phyloP scores from a whole-genome alignment of 2,888 invertebrate genomes.

The Tetheella fluctuosa region DNA sequence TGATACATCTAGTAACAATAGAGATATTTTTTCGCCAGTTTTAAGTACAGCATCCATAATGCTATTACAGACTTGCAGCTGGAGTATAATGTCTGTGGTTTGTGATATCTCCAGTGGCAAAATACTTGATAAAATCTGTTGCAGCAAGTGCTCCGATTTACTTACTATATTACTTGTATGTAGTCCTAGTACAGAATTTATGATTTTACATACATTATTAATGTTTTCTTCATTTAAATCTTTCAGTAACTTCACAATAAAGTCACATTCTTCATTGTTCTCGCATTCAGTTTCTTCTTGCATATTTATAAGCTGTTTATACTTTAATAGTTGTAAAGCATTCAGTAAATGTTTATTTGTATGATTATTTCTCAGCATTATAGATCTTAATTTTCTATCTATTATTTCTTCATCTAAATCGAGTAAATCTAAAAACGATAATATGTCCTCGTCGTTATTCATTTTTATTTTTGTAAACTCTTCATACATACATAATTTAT shows the following conservation, averaged over 20 bases:
- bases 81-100: neutral
- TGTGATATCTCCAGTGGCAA: slow-evolving; percentile 18
- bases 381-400: slow-evolving; percentile 59
- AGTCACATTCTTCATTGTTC: slow-evolving; percentile 63
- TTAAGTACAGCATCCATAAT: slow-evolving; percentile 58
- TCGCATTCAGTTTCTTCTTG: slow-evolving; percentile 70
- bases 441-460: slow-evolving; percentile 45
- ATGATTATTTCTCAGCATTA: slow-evolving; percentile 56
- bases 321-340: slow-evolving; percentile 63
- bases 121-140: slow-evolving; percentile 64
- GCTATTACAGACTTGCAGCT: slow-evolving; percentile 60
- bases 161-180: slow-evolving; percentile 53
- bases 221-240: slow-evolving; percentile 50
- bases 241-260: slow-evolving; percentile 58
- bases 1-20: slow-evolving; percentile 60
- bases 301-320: slow-evolving; percentile 69
- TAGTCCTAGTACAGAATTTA: slow-evolving; percentile 55
- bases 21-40: slow-evolving; percentile 41
- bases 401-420: slow-evolving; percentile 74
- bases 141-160: slow-evolving; percentile 74
- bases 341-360: slow-evolving; percentile 59
- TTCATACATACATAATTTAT: neutral
- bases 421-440: slow-evolving; percentile 69
- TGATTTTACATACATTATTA: slow-evolving; percentile 61
- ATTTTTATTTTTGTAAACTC: slow-evolving; percentile 26